Percentiles rank a stretch among this genome's conserved stretches.
Conservation (phyloP, 2,113 vertebrate genomes). For the Bambusicola thoracicus region DNA sequence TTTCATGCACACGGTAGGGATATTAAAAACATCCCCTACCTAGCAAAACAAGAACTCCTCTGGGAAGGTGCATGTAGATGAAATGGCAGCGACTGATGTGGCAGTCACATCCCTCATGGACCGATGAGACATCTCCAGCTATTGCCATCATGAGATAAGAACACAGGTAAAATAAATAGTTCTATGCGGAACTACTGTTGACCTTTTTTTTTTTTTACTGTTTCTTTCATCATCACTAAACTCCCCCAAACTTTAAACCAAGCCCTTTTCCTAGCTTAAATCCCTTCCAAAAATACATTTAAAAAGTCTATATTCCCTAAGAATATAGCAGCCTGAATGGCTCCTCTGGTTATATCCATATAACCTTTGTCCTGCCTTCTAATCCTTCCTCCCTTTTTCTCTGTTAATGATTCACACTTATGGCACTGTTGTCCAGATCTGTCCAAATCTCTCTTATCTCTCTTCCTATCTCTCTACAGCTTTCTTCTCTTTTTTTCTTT, state of each 20-base stretch:
- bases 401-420: constrained; percentile 59
- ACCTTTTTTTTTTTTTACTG: not conserved
- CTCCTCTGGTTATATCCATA: not conserved
- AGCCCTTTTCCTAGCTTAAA: not conserved
- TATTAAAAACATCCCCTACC: constrained; percentile 24
- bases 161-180: not conserved
- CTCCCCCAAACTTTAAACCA: not conserved
- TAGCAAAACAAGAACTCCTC: constrained; percentile 16
- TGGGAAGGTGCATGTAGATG: not conserved
- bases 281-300: not conserved
- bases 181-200: not conserved
- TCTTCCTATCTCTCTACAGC: not conserved
- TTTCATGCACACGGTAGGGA: not conserved
- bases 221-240: not conserved
- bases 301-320: not conserved
- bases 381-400: not conserved
- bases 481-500: not conserved
- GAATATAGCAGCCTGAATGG: not conserved
- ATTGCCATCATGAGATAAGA: not conserved
- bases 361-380: constrained; percentile 36
- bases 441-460: too few relatives aligned
- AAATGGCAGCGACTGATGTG: not conserved
- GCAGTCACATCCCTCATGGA: not conserved
- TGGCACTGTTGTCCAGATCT: not conserved
- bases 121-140: not conserved